Evolutionary conservation across 1,140 invertebrate genomes (phyloP).

Genomic region (Heliconius eleuchia): DNA sequence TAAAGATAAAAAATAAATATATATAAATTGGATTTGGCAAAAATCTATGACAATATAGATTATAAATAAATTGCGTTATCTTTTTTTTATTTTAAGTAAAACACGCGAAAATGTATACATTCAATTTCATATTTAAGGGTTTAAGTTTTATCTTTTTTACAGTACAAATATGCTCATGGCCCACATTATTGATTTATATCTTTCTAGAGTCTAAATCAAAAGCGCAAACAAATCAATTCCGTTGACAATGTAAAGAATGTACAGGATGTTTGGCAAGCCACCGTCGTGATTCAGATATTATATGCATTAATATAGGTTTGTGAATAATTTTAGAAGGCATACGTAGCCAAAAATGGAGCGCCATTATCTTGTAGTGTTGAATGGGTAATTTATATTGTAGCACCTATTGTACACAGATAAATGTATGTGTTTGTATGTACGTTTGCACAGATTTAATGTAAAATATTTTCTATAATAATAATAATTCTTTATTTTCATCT

Average conservation of each 20-base stretch:
- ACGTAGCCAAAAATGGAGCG: conserved; percentile 22
- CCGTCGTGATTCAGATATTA: conserved; percentile 27
- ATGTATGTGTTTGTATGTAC: not conserved
- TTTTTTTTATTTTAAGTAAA: no score
- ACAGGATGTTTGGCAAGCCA: conserved; percentile 32
- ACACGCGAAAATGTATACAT: no score
- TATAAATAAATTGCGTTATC: no score
- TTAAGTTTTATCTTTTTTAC: no score
- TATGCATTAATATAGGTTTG: conserved; percentile 22
- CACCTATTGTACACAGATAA: not conserved
- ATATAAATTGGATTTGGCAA: no score
- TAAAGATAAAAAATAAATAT: no score
- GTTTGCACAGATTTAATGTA: not conserved
- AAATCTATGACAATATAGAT: no score
- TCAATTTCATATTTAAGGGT: no score
- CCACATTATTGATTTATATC: conserved; percentile 3
- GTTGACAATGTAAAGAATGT: conserved; percentile 29
- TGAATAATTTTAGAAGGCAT: conserved; percentile 21
- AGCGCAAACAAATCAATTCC: conserved; percentile 30
- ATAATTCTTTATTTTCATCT: no score
- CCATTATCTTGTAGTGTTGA: conserved; percentile 2
- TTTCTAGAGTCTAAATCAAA: conserved; percentile 10
- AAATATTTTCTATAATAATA: no score
- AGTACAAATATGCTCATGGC: not conserved
- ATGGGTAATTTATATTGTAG: conserved; percentile 7